Conservation (phyloP, 1,140 invertebrate species). For the Acromyrmex heyeri region DNA sequence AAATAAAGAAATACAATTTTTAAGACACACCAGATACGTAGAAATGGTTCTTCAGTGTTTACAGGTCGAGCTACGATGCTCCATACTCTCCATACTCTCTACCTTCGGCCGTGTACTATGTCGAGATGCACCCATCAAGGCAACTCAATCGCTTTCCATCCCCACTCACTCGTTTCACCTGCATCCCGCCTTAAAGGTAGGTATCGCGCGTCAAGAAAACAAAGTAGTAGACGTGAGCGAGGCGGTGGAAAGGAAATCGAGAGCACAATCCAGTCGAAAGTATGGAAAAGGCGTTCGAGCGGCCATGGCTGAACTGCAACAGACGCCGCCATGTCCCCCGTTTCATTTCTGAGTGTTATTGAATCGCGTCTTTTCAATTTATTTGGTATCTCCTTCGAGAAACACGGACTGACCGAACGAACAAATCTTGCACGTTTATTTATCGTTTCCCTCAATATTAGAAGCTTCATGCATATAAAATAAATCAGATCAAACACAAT, state of each 20-base stretch:
- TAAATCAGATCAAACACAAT: neutral
- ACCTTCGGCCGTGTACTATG: slow-evolving; percentile 53
- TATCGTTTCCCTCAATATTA: neutral
- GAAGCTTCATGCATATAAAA: too few relatives aligned
- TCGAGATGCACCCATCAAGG: slow-evolving; percentile 66
- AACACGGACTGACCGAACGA: neutral
- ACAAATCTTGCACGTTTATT: neutral
- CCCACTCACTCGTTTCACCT: slow-evolving; percentile 73
- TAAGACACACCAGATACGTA: slow-evolving; percentile 48
- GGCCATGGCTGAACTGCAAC: slow-evolving; percentile 63
- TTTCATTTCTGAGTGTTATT: slow-evolving; percentile 9
- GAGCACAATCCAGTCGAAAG: slow-evolving; percentile 32
- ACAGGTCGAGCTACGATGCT: slow-evolving; percentile 73
- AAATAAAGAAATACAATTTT: neutral
- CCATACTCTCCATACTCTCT: slow-evolving; percentile 54
- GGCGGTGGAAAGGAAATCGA: slow-evolving; percentile 36
- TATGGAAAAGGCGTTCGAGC: slow-evolving; percentile 49
- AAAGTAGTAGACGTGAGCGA: slow-evolving; percentile 43
- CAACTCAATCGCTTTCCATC: slow-evolving; percentile 66
- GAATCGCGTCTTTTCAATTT: slow-evolving; percentile 4
- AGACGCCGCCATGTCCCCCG: slow-evolving; percentile 63
- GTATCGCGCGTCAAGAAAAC: slow-evolving; percentile 47
- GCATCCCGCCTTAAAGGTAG: slow-evolving; percentile 72
- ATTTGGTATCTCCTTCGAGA: neutral
- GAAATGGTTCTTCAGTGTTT: slow-evolving; percentile 81